phyloP scores from a whole-genome alignment of 1,140 invertebrate genomes.

The Lepidostoma basale region DNA sequence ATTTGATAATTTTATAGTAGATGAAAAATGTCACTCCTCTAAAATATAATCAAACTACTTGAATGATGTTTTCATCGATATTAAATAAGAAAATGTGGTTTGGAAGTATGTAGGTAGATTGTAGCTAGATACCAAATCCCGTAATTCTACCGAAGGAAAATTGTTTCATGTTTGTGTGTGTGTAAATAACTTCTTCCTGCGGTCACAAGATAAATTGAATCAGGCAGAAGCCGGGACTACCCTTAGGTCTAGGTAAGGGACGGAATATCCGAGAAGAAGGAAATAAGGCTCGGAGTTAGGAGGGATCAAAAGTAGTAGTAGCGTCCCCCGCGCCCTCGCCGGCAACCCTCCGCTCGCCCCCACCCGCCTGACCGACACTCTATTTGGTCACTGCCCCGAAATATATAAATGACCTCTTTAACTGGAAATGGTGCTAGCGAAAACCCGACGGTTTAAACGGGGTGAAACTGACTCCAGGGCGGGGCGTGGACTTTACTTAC shows the following conservation, averaged over 20 bases:
- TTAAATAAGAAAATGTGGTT: too few species aligned
- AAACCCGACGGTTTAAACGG: slow-evolving; percentile 23
- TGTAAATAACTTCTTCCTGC: slow-evolving; percentile 20
- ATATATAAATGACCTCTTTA: slow-evolving; percentile 48
- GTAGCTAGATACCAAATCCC: too few species aligned
- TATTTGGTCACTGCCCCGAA: slow-evolving; percentile 46
- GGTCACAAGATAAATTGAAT: slow-evolving; percentile 31
- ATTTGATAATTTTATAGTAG: too few species aligned
- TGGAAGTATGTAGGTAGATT: too few species aligned
- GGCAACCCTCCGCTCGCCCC: background rate
- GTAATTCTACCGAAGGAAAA: background rate
- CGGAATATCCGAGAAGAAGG: slow-evolving; percentile 6
- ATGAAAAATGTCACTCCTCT: too few species aligned
- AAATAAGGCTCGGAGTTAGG: slow-evolving; percentile 28
- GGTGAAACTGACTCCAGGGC: background rate
- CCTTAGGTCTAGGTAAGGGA: background rate
- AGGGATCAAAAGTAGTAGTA: slow-evolving; percentile 20
- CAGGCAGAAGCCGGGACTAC: background rate
- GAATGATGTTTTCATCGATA: too few species aligned
- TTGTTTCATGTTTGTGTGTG: slow-evolving; percentile 11
- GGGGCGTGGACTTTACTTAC: slow-evolving; percentile 17
- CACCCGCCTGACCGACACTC: slow-evolving; percentile 37
- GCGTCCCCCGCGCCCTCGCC: background rate
- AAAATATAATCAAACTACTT: too few species aligned
- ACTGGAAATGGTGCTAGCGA: slow-evolving; percentile 37